Base-by-base conservation (phyloP, 2,797 vertebrate genomes). In the Enteromius mattozi region DNA sequence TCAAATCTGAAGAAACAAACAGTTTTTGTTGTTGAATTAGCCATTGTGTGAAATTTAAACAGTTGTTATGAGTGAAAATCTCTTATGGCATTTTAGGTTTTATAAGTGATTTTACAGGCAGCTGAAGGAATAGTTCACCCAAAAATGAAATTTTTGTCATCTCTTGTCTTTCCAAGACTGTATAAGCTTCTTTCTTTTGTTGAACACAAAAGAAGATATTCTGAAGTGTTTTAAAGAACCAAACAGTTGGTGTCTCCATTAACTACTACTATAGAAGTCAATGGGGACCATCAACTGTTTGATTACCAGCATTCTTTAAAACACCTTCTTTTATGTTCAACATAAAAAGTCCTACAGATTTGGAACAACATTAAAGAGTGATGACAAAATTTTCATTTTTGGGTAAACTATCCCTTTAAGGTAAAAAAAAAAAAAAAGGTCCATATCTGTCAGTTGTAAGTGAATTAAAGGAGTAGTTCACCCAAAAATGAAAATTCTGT, bases 1-100 rank as follows among this genome's bases (percentile, higher is more conserved):
- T 59, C 42, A 78, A 66, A 82, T 71, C 35, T 82, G 30, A 37
- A 71, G 51, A 76, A 86, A 33, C 54, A 71, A 77, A 49, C 72
- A 51, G 35, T 80, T 84, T 80, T 74, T 27, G 77, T 65, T 65
- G 72, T 14, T 70, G 12, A 70, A 71, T 65, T 74, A 35, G 27
- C 83, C 45, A 61, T 6, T 37, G 27, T 54, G 27, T 80, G 27
- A 21, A 49, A 37, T 79, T 33, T 63, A 80, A 40, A 84, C 42
- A n/a, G 27, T 51, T 47, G 54, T 66, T 37, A 35, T 14, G 40
- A 21, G 13, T 75, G 3, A 51, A 63, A 27, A 61, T n/a, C 27
- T 66, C 27, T 9, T 4, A 66, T 35, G 45, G 16, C 4, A 37
- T 68, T 33, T n/a, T 33, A 35, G 16, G 6, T 14, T 70, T 71